These are phyloP conservation scores for Kryptolebias marmoratus DNA, from an alignment of 2,113 vertebrate genomes.

Conservation along the genomic window DNA sequence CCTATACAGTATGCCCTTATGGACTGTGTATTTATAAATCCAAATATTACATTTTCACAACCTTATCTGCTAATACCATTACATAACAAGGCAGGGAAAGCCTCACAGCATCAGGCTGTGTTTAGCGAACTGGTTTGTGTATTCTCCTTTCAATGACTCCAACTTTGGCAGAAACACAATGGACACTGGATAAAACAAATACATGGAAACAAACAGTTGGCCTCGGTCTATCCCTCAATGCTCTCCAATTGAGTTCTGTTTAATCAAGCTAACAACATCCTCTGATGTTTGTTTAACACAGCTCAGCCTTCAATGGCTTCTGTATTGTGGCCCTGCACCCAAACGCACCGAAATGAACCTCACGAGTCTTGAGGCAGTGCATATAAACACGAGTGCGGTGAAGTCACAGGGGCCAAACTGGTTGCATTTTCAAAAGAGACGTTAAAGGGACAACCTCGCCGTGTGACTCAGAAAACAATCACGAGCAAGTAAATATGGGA, in stretches of 20 bases:
- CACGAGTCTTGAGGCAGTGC: conserved; percentile 16
- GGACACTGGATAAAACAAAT: conserved; percentile 45
- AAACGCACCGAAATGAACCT: conserved; percentile 47
- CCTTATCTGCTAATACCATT: not conserved
- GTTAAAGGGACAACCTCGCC: too few relatives aligned
- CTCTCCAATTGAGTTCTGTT: conserved; percentile 59
- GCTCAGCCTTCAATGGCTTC: conserved; percentile 56
- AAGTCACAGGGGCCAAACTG: not conserved
- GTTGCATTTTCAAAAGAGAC: not conserved
- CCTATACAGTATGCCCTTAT: not conserved
- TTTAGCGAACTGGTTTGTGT: conserved; percentile 34
- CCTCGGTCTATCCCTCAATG: conserved; percentile 34
- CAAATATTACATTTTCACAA: not conserved
- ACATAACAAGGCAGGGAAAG: conserved; percentile 20
- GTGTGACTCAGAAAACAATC: too few relatives aligned
- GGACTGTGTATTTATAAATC: not conserved
- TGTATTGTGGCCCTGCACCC: conserved; percentile 30
- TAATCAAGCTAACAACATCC: conserved; percentile 66
- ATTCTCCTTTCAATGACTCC: conserved; percentile 22
- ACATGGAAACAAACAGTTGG: conserved; percentile 27
- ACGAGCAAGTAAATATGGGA: too few relatives aligned
- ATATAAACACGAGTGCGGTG: not conserved
- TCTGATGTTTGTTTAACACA: conserved; percentile 66
- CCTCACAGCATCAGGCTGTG: conserved; percentile 10
- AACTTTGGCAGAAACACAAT: conserved; percentile 31